Conservation (phyloP, 2,797 vertebrate species). For the Manis crassicaudata region DNA sequence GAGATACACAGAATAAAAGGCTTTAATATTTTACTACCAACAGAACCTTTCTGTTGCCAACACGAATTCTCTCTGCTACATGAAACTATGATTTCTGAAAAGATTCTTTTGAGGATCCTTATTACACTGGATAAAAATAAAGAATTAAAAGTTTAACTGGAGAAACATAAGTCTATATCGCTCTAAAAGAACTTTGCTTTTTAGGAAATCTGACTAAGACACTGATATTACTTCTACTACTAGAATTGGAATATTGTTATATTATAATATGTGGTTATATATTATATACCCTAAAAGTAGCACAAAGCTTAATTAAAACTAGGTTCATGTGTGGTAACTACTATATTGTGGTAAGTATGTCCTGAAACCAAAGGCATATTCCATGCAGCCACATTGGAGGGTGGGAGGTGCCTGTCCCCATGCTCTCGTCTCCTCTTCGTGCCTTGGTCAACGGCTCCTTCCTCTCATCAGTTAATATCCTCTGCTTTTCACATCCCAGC, state of each 20-base stretch:
- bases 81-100: neutral
- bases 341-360: neutral
- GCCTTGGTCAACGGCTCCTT: neutral
- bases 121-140: neutral
- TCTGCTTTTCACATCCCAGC: neutral
- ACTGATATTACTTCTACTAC: neutral
- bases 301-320: neutral
- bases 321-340: neutral
- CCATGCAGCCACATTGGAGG: fast-evolving
- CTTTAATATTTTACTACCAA: neutral
- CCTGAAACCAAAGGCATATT: neutral
- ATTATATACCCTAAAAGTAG: neutral
- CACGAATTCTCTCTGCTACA: neutral
- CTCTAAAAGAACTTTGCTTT: neutral
- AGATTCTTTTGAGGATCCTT: neutral
- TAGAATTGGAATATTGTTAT: neutral
- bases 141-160: neutral
- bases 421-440: too few species aligned
- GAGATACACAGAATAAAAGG: neutral
- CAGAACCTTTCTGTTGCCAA: neutral
- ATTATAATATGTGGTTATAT: neutral
- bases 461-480: neutral
- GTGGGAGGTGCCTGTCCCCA: neutral
- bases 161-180: neutral
- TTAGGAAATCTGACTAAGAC: neutral